Evolutionary conservation across 2,888 invertebrate genomes (phyloP).

Genomic region (Tenthredo livida): DNA sequence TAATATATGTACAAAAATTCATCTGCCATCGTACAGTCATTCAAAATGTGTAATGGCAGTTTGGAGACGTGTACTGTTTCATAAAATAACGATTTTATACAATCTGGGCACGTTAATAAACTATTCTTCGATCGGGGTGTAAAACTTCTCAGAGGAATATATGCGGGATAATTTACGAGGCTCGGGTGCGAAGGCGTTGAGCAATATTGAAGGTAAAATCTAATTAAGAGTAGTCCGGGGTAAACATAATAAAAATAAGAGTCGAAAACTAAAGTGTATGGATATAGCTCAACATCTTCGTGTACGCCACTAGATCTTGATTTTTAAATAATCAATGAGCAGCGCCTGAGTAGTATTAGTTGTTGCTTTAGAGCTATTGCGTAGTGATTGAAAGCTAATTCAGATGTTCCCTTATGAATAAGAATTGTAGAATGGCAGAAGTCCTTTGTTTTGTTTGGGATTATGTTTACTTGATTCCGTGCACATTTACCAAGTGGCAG

Average conservation of each 20-base stretch:
- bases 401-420: not conserved
- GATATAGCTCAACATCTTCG: not conserved
- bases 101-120: not conserved
- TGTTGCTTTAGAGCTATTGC: not conserved
- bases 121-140: not conserved
- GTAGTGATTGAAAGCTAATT: constrained; percentile 4
- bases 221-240: not conserved
- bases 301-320: not conserved
- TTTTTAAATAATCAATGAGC: not conserved
- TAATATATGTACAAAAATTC: not conserved
- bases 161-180: not conserved
- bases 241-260: not conserved
- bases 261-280: not conserved
- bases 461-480: constrained; percentile 70
- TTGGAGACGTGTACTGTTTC: not conserved
- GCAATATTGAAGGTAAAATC: not conserved
- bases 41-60: not conserved
- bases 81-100: not conserved
- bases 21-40: not conserved
- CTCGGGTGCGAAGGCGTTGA: not conserved
- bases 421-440: constrained; percentile 18
- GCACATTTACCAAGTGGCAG: constrained; percentile 76
- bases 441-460: constrained; percentile 48
- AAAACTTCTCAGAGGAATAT: not conserved
- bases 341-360: not conserved